phyloP scores from a whole-genome alignment of 2,888 invertebrate genomes.

The Drosophila parthenogenetica region DNA sequence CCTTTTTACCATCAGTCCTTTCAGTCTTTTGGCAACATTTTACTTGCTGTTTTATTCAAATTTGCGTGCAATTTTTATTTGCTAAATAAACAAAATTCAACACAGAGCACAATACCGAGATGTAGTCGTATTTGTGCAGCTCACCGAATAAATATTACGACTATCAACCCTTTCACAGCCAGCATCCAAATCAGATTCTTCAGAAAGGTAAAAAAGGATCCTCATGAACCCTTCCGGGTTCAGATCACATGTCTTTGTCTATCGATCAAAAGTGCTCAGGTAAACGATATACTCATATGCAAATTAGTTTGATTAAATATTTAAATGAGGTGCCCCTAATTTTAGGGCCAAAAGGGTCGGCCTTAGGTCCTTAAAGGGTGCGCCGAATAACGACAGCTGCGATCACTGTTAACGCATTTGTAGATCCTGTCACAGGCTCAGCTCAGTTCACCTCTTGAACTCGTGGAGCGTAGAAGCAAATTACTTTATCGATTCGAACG shows the following conservation, averaged over 20 bases:
- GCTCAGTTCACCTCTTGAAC: conserved; percentile 73
- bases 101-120: conserved; percentile 31
- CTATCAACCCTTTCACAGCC: conserved; percentile 46
- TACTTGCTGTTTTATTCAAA: conserved; percentile 75
- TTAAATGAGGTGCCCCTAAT: conserved; percentile 56
- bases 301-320: conserved; percentile 81
- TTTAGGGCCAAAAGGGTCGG: conserved; percentile 39
- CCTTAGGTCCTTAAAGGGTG: conserved; percentile 34
- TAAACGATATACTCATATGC: conserved; percentile 69
- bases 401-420: conserved; percentile 53
- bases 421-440: conserved; percentile 25
- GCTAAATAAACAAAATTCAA: conserved; percentile 69
- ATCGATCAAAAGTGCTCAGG: conserved; percentile 66
- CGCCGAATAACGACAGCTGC: conserved; percentile 65
- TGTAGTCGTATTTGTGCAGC: conserved; percentile 31
- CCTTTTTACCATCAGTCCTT: conserved; percentile 20
- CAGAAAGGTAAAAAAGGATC: background rate
- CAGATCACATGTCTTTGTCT: conserved; percentile 66
- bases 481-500: conserved; percentile 34
- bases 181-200: conserved; percentile 22
- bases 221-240: conserved; percentile 19
- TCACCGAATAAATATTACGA: conserved; percentile 16
- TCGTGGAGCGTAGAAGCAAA: conserved; percentile 41
- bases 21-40: conserved; percentile 57
- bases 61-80: conserved; percentile 78